Conservation (phyloP, 1,140 invertebrate genomes). For the Sycophaga agraensis region DNA sequence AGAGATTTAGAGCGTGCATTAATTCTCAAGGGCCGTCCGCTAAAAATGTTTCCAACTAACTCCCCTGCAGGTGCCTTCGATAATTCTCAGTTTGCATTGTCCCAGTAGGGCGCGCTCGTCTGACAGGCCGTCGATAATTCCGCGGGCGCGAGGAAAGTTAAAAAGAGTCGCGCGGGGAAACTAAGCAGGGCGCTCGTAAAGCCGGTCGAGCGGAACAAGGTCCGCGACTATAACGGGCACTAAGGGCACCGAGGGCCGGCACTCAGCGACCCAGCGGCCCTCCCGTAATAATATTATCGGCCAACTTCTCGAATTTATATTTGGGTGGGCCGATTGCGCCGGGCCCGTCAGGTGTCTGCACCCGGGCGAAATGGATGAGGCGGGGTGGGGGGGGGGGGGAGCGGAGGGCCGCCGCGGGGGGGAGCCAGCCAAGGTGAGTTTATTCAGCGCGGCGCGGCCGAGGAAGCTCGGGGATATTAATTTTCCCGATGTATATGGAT, state of each 20-base stretch:
- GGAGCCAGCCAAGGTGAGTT: slow-evolving; percentile 39
- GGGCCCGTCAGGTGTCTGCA: too few species aligned
- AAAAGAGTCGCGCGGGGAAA: slow-evolving; percentile 9
- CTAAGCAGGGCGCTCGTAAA: too few species aligned
- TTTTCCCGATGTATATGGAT: slow-evolving; percentile 58
- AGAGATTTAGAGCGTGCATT: too few species aligned
- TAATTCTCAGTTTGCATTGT: slow-evolving; percentile 6
- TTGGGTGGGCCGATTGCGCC: neutral
- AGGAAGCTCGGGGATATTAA: slow-evolving; percentile 51
- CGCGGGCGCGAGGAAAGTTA: neutral
- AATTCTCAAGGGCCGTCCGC: slow-evolving; percentile 7
- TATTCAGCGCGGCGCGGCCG: slow-evolving; percentile 47
- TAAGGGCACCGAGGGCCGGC: too few species aligned
- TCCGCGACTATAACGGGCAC: too few species aligned
- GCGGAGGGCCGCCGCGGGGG: too few species aligned
- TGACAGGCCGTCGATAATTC: slow-evolving; percentile 11
- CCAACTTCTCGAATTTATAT: slow-evolving; percentile 29
- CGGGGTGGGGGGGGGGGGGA: neutral
- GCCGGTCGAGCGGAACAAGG: too few species aligned
- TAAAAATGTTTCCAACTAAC: slow-evolving; percentile 19
- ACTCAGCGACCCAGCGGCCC: too few species aligned
- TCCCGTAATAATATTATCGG: slow-evolving; percentile 22
- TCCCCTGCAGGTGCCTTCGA: neutral
- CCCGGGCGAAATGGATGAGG: slow-evolving; percentile 6
- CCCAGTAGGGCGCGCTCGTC: too few species aligned